Percentiles rank a stretch among this genome's conserved stretches.
phyloP scores from a whole-genome alignment of 1,140 invertebrate genomes.

The Stenopsyche tienmushanensis region DNA sequence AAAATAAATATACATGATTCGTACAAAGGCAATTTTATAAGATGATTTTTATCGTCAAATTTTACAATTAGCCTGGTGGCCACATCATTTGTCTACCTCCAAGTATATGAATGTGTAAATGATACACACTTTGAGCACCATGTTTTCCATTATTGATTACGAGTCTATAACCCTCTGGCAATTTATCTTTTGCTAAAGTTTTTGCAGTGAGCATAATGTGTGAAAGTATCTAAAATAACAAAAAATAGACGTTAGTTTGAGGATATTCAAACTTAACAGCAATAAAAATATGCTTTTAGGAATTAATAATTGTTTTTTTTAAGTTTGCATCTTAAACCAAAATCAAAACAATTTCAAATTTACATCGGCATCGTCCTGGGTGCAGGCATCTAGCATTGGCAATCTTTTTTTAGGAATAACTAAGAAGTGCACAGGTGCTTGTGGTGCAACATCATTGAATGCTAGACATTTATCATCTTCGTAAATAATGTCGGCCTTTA shows the following conservation, averaged over 20 bases:
- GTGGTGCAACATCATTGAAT: slow-evolving; percentile 75
- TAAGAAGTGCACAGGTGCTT: slow-evolving; percentile 81
- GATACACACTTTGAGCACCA: slow-evolving; percentile 73
- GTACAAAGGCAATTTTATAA: no score
- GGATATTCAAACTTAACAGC: neutral
- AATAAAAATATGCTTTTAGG: neutral
- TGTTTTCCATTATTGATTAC: slow-evolving; percentile 74
- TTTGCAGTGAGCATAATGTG: slow-evolving; percentile 64
- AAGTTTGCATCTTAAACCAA: no score
- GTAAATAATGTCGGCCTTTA: slow-evolving; percentile 78
- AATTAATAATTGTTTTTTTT: slow-evolving; percentile 9
- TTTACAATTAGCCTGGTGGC: slow-evolving; percentile 82
- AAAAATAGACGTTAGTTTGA: no score
- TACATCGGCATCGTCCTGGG: slow-evolving; percentile 53
- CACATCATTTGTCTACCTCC: slow-evolving; percentile 81
- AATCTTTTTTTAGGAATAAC: slow-evolving; percentile 79
- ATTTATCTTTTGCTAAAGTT: slow-evolving; percentile 55
- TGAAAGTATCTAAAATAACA: slow-evolving; percentile 61
- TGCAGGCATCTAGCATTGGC: slow-evolving; percentile 57
- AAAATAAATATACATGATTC: no score
- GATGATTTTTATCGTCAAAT: no score
- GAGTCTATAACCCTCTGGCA: slow-evolving; percentile 58
- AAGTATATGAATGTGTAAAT: slow-evolving; percentile 73
- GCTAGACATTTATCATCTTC: slow-evolving; percentile 79
- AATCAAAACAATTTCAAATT: no score